These are phyloP conservation scores for Zaprionus ghesquierei DNA, from an alignment of 1,140 invertebrate genomes.

Conservation along the genomic window DNA sequence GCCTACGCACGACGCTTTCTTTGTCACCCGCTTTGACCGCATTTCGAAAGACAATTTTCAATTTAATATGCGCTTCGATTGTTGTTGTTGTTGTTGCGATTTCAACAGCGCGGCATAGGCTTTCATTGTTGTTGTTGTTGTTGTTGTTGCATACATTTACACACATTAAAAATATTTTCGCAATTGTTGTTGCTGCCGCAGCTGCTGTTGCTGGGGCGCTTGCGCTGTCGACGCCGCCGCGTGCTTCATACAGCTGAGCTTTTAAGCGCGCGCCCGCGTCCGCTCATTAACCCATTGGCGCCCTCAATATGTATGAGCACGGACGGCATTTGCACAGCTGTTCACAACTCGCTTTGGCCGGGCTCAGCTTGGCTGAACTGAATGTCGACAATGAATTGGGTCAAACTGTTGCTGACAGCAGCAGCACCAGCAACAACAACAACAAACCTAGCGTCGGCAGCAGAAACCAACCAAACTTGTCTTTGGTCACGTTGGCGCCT, in stretches of 20 bases:
- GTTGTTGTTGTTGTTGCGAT: not conserved
- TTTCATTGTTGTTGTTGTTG: slow-evolving; percentile 41
- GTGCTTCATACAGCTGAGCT: slow-evolving; percentile 9
- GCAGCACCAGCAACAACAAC: slow-evolving; percentile 9
- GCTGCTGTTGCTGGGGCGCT: not conserved
- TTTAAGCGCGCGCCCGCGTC: not conserved
- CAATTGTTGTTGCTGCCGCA: slow-evolving; percentile 23
- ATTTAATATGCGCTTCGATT: slow-evolving; percentile 10
- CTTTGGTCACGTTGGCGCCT: slow-evolving; percentile 64
- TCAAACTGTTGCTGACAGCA: slow-evolving; percentile 62
- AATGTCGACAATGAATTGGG: slow-evolving; percentile 59
- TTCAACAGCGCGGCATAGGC: slow-evolving; percentile 20
- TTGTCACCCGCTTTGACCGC: slow-evolving; percentile 54
- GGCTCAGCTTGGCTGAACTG: slow-evolving; percentile 40
- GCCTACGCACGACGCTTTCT: slow-evolving; percentile 45
- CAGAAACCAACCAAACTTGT: slow-evolving; percentile 71
- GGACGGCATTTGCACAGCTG: slow-evolving; percentile 62
- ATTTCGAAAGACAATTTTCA: slow-evolving; percentile 44
- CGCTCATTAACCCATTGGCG: slow-evolving; percentile 36
- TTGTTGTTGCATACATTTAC: slow-evolving; percentile 24
- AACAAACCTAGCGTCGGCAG: not conserved
- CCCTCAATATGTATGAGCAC: slow-evolving; percentile 19
- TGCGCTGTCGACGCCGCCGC: not conserved
- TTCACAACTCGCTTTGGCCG: too few species aligned
- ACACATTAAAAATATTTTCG: slow-evolving; percentile 30